Evolutionary conservation across 1,140 invertebrate species (phyloP).

Genomic region (Macrobrachium nipponense): DNA sequence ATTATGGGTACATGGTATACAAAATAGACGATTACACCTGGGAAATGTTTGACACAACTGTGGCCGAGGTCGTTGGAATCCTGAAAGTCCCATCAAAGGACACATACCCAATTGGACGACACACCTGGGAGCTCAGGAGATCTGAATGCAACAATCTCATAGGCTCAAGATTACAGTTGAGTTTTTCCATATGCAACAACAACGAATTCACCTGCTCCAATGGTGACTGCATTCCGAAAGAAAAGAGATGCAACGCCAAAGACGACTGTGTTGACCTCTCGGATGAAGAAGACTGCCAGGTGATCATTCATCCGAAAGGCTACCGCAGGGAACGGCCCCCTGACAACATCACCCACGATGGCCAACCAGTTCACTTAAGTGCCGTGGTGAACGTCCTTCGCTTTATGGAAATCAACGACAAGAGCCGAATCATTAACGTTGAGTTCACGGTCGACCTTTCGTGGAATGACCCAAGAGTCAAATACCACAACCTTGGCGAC

Average conservation of each 20-base stretch:
- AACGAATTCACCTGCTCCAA: conserved; percentile 62
- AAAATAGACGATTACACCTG: conserved; percentile 40
- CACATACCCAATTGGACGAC: conserved; percentile 48
- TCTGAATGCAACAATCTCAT: conserved; percentile 50
- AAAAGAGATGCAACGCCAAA: conserved; percentile 54
- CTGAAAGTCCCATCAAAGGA: conserved; percentile 44
- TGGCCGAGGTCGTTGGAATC: conserved; percentile 32
- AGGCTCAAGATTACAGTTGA: conserved; percentile 35
- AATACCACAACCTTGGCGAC: conserved; percentile 53
- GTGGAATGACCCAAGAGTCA: conserved; percentile 53
- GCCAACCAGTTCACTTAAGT: conserved; percentile 28
- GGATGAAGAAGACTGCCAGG: conserved; percentile 57
- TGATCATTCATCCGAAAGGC: conserved; percentile 48
- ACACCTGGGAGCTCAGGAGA: conserved; percentile 41
- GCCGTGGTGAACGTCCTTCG: conserved; percentile 44
- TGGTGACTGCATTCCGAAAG: conserved; percentile 56
- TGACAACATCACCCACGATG: conserved; percentile 36
- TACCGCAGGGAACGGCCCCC: conserved; percentile 50
- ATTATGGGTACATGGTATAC: conserved; percentile 49
- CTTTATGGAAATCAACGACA: conserved; percentile 57
- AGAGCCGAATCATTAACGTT: conserved; percentile 46
- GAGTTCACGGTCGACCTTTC: conserved; percentile 45
- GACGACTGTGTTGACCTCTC: conserved; percentile 60
- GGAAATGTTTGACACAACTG: conserved; percentile 51
- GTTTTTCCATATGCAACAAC: conserved; percentile 55